phyloP scores from a whole-genome alignment of 1,140 invertebrate species.

The Bemisia tabaci region DNA sequence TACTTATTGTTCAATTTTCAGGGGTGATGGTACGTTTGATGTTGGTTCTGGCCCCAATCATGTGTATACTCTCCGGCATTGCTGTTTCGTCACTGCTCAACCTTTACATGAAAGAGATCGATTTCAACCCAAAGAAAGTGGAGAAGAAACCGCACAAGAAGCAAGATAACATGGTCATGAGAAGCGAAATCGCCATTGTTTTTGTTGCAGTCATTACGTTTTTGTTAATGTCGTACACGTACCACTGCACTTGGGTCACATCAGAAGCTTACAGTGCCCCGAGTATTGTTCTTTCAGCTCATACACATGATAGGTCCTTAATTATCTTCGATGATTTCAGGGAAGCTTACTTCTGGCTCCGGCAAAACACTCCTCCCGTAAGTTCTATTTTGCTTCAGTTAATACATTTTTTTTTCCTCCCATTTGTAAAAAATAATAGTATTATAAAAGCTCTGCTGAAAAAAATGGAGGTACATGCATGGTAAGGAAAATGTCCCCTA shows the following conservation, averaged over 20 bases:
- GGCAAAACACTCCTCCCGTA: slow-evolving; percentile 88
- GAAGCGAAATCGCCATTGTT: slow-evolving; percentile 71
- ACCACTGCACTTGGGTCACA: slow-evolving; percentile 99
- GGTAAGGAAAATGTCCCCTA: too few relatives aligned
- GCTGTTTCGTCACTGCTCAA: slow-evolving; percentile 76
- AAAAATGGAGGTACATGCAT: too few relatives aligned
- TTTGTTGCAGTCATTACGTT: slow-evolving; percentile 75
- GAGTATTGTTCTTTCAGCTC: slow-evolving; percentile 90
- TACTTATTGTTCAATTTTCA: slow-evolving; percentile 39
- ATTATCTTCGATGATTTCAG: slow-evolving; percentile 98
- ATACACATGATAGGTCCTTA: slow-evolving; percentile 80
- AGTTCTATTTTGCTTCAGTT: slow-evolving; percentile 8
- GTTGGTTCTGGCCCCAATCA: slow-evolving; percentile 92
- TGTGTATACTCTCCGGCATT: slow-evolving; percentile 93
- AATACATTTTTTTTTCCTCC: neutral
- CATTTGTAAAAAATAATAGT: neutral
- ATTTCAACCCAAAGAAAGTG: slow-evolving; percentile 36
- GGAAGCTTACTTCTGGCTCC: slow-evolving; percentile 95
- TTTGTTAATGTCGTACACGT: slow-evolving; percentile 80
- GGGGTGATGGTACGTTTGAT: slow-evolving; percentile 97
- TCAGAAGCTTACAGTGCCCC: slow-evolving; percentile 96
- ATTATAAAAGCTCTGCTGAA: too few relatives aligned
- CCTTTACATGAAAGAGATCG: slow-evolving; percentile 84
- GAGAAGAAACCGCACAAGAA: slow-evolving; percentile 52
- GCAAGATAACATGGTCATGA: slow-evolving; percentile 69